Conservation (phyloP, 2,797 vertebrate species). For the Halcyon chelicuti region DNA sequence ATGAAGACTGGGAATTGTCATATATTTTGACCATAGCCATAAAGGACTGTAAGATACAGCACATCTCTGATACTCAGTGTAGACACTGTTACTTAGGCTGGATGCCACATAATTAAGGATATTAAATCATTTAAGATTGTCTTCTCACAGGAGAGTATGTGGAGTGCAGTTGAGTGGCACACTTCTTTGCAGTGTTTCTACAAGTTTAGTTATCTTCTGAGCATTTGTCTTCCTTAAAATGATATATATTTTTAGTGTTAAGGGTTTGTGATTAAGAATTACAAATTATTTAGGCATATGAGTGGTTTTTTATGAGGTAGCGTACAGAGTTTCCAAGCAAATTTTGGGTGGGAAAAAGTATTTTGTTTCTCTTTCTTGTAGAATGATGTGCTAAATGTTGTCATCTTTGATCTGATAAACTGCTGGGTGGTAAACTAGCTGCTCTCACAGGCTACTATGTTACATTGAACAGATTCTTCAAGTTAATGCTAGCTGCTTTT, state of each 20-base stretch:
- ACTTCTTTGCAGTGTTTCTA: background rate
- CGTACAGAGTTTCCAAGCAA: background rate
- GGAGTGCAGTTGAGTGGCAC: background rate
- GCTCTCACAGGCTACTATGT: background rate
- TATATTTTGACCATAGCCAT: background rate
- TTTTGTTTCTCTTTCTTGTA: background rate
- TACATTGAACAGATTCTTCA: background rate
- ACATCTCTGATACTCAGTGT: background rate
- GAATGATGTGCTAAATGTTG: background rate
- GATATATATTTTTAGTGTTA: background rate
- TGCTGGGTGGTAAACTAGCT: background rate
- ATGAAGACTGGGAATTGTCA: background rate
- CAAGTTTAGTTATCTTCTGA: background rate
- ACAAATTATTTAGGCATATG: background rate
- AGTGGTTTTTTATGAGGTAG: background rate
- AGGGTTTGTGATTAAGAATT: background rate
- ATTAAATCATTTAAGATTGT: background rate
- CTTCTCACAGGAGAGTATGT: background rate
- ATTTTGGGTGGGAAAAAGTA: background rate
- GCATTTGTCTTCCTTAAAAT: background rate
- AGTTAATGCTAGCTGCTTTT: background rate
- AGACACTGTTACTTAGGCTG: background rate
- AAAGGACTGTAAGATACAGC: background rate
- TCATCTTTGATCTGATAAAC: background rate
- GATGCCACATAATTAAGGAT: background rate